phyloP scores from a whole-genome alignment of 2,888 invertebrate genomes.

The Diadromus collaris region DNA sequence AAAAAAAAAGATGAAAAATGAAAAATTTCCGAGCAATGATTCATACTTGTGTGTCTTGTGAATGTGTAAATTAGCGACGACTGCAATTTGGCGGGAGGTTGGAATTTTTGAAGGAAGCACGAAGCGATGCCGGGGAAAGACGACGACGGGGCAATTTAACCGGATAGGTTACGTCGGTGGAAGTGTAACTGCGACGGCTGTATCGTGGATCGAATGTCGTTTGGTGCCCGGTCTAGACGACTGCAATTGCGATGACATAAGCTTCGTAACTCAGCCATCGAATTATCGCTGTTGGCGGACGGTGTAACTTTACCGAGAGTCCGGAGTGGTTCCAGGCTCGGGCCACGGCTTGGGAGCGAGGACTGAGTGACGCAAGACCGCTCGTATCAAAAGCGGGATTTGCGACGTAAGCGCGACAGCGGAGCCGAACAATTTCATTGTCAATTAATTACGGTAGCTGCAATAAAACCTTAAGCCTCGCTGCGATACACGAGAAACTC shows the following conservation, averaged over 20 bases:
- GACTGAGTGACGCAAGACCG: constrained; percentile 21
- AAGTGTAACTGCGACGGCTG: constrained; percentile 1
- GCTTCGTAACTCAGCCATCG: constrained; percentile 46
- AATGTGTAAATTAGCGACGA: neutral
- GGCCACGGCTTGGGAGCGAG: neutral
- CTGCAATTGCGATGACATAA: constrained; percentile 51
- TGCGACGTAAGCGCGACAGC: constrained; percentile 1
- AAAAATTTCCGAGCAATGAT: neutral
- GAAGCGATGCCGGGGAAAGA: neutral
- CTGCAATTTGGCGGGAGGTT: too few relatives aligned
- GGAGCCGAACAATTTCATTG: constrained; percentile 11
- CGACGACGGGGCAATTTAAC: neutral
- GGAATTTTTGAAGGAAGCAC: too few relatives aligned
- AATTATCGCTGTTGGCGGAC: constrained; percentile 52
- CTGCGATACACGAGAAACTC: neutral
- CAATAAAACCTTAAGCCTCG: neutral
- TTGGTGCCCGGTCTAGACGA: constrained; percentile 17
- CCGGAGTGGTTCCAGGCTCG: neutral
- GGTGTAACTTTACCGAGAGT: constrained; percentile 48
- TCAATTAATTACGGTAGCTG: constrained; percentile 17
- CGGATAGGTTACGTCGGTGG: neutral
- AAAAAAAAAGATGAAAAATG: neutral
- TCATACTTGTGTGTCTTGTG: neutral
- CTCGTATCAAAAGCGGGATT: constrained; percentile 22
- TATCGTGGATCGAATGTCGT: constrained; percentile 29